Evolutionary conservation across 1,140 invertebrate genomes (phyloP), one percentile per base, ranked within the genome.

Genomic region (Drosophila pectinifera): DNA sequence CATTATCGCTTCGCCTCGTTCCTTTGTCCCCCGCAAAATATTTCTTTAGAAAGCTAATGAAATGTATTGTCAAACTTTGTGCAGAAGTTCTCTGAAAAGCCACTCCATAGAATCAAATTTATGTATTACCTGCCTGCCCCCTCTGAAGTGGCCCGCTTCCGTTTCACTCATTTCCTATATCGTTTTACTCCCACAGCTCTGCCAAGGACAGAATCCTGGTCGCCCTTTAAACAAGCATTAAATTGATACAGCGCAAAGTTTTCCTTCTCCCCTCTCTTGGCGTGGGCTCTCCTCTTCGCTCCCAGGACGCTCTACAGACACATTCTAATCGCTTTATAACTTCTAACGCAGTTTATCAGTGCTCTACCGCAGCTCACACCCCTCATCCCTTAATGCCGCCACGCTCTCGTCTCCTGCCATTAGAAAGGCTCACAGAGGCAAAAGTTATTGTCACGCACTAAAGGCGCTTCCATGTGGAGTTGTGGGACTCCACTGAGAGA

Each of bases 241-340:
- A 86, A 86, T 88, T 86, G 83, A 86, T 86, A 83, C 75, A 65
- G 65, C 36, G 46, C 10, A 55, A 83, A 84, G 65, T 74, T 76
- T 46, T 56, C 39, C 36, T 18, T 42, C 42, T 51, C 39, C 28
- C 5, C 56, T 18, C 36, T 20, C 11, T 20, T 4, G 16, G 48
- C 8, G 11, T 41, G 26, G 11, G 39, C 11, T 16, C 13, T 34
- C 16, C 34, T 8, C 7, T 18, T 36, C 43, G 41, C 34, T 46
- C 43, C 73, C 53, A 61, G 22, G 57, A 68, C 49, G 45, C 58
- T 39, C 76, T 46, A 59, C 70, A 54, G 78, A 75, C 70, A 73
- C 63, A 79, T 76, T 83, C 83, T 88, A 88, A 88, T 88, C 83
- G 83, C 84, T 88, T 88, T 88, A 88, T 88, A 89, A 88, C 79